Evolutionary conservation across 2,888 invertebrate species (phyloP).

Genomic region (Glyphotaelius pellucidus): DNA sequence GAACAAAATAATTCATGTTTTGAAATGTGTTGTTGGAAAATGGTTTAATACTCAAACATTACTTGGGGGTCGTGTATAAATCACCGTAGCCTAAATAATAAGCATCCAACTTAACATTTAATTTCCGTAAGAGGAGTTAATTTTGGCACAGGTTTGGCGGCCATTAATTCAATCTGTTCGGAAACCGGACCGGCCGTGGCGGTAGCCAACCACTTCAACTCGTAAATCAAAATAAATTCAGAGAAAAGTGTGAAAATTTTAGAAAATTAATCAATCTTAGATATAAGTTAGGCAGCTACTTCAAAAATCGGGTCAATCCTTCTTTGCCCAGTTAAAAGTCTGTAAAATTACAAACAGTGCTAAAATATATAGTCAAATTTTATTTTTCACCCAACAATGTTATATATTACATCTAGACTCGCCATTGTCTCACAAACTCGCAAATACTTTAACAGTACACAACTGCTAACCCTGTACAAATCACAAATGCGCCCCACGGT

Average conservation of each 20-base stretch:
- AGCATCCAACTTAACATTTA: not conserved
- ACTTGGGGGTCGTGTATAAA: not conserved
- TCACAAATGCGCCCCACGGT: too few relatives aligned
- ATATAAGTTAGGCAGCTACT: not conserved
- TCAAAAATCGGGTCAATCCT: not conserved
- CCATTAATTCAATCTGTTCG: not conserved
- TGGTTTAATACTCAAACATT: not conserved
- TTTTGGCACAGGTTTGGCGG: not conserved
- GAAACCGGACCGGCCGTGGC: not conserved
- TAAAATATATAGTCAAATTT: too few relatives aligned
- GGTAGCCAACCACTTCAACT: not conserved
- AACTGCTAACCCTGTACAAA: too few relatives aligned
- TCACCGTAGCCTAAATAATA: not conserved
- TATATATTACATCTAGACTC: too few relatives aligned
- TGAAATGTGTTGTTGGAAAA: not conserved
- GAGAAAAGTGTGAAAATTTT: not conserved
- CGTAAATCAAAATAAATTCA: not conserved
- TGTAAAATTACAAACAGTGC: too few relatives aligned
- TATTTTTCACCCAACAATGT: too few relatives aligned
- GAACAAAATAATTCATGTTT: not conserved
- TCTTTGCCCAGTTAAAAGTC: not conserved
- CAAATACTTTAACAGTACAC: too few relatives aligned
- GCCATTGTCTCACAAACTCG: too few relatives aligned
- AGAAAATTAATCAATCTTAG: not conserved
- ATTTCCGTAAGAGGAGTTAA: not conserved